These are phyloP conservation scores for Macrotis lagotis DNA, from an alignment of 2,113 vertebrate genomes.

Conservation along the genomic window DNA sequence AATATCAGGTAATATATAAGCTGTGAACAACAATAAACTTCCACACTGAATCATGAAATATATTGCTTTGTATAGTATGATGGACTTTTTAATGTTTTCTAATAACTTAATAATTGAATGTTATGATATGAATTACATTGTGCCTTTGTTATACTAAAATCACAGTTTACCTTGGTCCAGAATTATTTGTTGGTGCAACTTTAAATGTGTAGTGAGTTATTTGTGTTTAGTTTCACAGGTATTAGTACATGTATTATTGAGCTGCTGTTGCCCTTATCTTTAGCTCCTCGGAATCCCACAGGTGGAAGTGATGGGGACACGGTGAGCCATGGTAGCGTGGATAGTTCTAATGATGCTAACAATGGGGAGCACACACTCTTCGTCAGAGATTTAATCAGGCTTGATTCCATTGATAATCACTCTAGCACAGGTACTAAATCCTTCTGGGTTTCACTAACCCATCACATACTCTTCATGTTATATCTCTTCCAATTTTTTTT, in stretches of 20 bases:
- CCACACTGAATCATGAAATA: conserved; percentile 48
- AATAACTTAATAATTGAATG: conserved; percentile 19
- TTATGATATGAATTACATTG: conserved; percentile 21
- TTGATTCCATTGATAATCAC: conserved; percentile 87
- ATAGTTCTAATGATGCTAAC: conserved; percentile 92
- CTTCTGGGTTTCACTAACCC: conserved; percentile 77
- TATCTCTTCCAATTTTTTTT: conserved; percentile 59
- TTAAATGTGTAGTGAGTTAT: conserved; percentile 65
- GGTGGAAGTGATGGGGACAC: conserved; percentile 88
- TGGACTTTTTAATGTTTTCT: conserved; percentile 46
- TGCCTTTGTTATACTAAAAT: neutral
- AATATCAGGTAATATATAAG: conserved; percentile 85
- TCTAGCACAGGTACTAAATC: conserved; percentile 90
- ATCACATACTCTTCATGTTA: conserved; percentile 64
- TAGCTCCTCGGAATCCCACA: conserved; percentile 81
- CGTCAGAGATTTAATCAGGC: conserved; percentile 85
- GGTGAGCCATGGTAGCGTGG: conserved; percentile 91
- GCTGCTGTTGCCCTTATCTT: conserved; percentile 79
- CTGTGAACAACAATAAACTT: conserved; percentile 47
- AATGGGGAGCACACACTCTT: conserved; percentile 89
- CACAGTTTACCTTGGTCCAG: neutral
- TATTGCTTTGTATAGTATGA: conserved; percentile 34
- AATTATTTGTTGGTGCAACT: conserved; percentile 53
- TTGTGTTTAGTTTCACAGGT: conserved; percentile 62
- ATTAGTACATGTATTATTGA: conserved; percentile 73